phyloP scores from a whole-genome alignment of 2,888 invertebrate genomes.

The Tenthredo mesomela region DNA sequence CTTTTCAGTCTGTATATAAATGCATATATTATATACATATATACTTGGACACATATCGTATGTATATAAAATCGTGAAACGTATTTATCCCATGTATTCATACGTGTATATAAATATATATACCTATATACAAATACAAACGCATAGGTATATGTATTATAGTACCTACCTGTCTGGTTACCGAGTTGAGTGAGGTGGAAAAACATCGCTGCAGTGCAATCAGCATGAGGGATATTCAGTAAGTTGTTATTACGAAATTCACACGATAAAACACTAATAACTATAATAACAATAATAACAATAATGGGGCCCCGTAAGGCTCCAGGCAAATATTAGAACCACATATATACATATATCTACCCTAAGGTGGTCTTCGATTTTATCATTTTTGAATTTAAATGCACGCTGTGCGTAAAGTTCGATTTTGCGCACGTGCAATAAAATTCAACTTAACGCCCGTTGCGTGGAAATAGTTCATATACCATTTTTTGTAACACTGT shows the following conservation, averaged over 20 bases:
- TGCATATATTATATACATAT: background rate
- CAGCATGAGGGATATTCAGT: background rate
- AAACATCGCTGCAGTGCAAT: background rate
- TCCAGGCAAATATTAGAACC: background rate
- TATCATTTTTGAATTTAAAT: too few relatives aligned
- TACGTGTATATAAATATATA: background rate
- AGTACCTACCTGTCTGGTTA: background rate
- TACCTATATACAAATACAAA: background rate
- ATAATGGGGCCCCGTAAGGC: slow-evolving; percentile 24
- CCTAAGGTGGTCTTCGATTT: too few relatives aligned
- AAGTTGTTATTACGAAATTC: slow-evolving; percentile 46
- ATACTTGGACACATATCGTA: background rate
- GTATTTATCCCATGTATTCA: background rate
- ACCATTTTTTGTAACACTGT: too few relatives aligned
- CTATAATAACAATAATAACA: slow-evolving; percentile 47
- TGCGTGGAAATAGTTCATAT: too few relatives aligned
- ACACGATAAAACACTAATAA: slow-evolving; percentile 46
- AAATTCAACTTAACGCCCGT: too few relatives aligned
- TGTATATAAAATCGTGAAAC: background rate
- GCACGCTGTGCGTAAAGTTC: too few relatives aligned
- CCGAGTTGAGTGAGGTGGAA: slow-evolving; percentile 10
- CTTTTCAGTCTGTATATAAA: background rate
- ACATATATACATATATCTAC: background rate
- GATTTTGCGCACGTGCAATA: too few relatives aligned
- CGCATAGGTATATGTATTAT: background rate